phyloP scores from a whole-genome alignment of 2,113 vertebrate species.

The Psittacula cyanocephala region DNA sequence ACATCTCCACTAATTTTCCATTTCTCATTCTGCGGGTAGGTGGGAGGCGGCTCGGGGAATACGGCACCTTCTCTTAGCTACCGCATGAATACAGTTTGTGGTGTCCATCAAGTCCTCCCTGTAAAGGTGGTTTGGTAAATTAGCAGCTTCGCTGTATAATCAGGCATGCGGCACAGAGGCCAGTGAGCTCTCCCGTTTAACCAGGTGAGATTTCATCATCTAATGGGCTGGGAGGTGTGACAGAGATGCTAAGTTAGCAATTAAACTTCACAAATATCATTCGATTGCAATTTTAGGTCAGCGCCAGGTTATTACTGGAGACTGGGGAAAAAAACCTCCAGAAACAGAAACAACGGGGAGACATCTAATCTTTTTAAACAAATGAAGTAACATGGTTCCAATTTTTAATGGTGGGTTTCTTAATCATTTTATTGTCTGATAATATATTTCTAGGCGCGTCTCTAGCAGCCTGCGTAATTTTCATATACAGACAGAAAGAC shows the following conservation, averaged over 20 bases:
- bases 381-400: conserved; percentile 49
- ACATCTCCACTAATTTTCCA: conserved; percentile 97
- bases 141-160: conserved; percentile 91
- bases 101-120: conserved; percentile 79
- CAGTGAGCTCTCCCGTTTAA: conserved; percentile 77
- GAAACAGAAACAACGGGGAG: conserved; percentile 56
- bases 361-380: conserved; percentile 59
- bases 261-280: conserved; percentile 82
- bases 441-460: background rate
- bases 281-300: conserved; percentile 76
- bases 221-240: conserved; percentile 84
- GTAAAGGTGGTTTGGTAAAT: conserved; percentile 86
- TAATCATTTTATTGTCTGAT: conserved; percentile 46
- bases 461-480: background rate
- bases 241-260: conserved; percentile 82
- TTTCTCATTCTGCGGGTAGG: conserved; percentile 94
- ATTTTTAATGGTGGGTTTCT: conserved; percentile 37
- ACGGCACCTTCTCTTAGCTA: conserved; percentile 84
- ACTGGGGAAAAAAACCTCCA: background rate
- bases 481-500: background rate
- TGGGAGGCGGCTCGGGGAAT: conserved; percentile 86
- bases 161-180: conserved; percentile 81
- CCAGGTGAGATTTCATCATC: conserved; percentile 83
- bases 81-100: conserved; percentile 83
- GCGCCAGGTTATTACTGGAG: conserved; percentile 54